A percentile compares a stretch with the other conserved stretches of the same genome.
These are phyloP conservation scores for Argyra leucocephala DNA, from an alignment of 2,888 invertebrate genomes.

Conservation along the genomic window DNA sequence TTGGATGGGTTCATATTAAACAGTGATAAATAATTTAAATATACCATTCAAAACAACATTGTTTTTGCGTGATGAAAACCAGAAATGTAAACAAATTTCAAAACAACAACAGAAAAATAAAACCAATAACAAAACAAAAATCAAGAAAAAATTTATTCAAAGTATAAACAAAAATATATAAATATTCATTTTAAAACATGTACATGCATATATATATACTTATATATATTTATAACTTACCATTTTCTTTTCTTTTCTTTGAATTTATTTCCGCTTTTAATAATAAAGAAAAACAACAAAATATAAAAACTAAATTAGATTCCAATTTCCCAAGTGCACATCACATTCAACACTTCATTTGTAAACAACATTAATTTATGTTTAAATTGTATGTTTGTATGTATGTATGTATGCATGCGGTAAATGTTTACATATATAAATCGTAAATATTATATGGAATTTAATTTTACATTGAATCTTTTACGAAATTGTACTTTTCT, in stretches of 20 bases:
- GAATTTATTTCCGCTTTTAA: background rate
- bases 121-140: background rate
- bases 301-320: background rate
- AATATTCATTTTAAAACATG: background rate
- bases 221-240: background rate
- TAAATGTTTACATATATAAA: background rate
- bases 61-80: background rate
- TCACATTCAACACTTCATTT: background rate
- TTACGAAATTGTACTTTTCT: background rate
- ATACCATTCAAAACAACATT: background rate
- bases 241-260: background rate
- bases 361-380: background rate
- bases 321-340: background rate
- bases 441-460: background rate
- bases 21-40: too few relatives aligned
- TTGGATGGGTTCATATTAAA: too few relatives aligned
- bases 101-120: background rate
- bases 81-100: background rate
- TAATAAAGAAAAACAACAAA: background rate
- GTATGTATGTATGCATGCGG: background rate
- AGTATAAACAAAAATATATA: background rate
- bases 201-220: background rate
- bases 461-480: background rate
- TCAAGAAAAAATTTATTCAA: background rate
- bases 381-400: background rate